Evolutionary conservation across 2,113 vertebrate genomes (phyloP), one percentile per base, ranked within the genome.

Genomic region (Seriola rivoliana): DNA sequence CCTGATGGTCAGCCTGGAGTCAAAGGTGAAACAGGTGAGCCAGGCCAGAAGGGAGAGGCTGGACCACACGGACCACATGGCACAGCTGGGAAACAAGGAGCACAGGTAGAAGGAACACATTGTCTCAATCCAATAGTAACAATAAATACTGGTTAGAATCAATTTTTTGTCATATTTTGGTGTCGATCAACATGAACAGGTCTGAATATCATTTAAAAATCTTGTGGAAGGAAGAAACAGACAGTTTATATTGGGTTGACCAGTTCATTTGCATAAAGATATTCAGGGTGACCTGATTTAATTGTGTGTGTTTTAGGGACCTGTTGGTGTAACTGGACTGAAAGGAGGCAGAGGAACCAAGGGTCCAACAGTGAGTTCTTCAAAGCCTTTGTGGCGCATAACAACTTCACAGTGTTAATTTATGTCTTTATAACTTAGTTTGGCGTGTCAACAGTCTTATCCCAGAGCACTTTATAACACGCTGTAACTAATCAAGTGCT

Each of bases 271-370:
- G 40, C 40, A 42, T 42, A 42, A 42, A 42, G 10, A 10, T 42
- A 36, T 36, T 36, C 3, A 36, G 5, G 29, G 29, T 29, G 29
- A 36, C 34, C 10, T 11, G 40, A 42, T 42, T 8, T 42, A 42
- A 42, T 8, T 42, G 9, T 79, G 32, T 76, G 36, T 83, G 5
- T 44, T 76, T 23, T 77, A 99, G 98, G 98, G 98, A 34, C 95
- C 96, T 75, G 79, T 82, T 88, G 99, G 99, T 74, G 97, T 99
- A 87, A 94, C 96, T 12, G 99, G 99, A 88, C 89, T 99, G 44
- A 99, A 99, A 92, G 98, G 99, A 29, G 98, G 95, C 44, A 95
- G 99, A 94, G 99, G 99, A 90, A 97, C 98, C 8, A 97, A 99
- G 80, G 99, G 99, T 52, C 95, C 96, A 52, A 91, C 97, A 44